phyloP scores from a whole-genome alignment of 2,797 vertebrate genomes.

The Melopsittacus undulatus region DNA sequence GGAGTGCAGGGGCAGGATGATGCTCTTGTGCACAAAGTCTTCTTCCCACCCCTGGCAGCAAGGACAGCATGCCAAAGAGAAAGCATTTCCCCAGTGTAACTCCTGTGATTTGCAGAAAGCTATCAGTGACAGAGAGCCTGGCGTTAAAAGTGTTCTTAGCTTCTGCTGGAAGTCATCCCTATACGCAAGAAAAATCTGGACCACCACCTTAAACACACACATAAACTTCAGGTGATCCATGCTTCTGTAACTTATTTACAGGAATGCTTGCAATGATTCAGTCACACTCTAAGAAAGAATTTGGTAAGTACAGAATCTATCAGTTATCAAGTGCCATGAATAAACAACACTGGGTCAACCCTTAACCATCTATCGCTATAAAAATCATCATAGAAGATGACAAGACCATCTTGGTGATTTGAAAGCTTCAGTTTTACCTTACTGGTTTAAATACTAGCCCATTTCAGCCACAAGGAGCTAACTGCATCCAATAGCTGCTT shows the following conservation, averaged over 20 bases:
- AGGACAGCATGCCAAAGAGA: conserved; percentile 4
- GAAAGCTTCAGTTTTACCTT: not conserved
- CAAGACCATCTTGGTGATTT: not conserved
- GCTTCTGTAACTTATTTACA: conserved; percentile 6
- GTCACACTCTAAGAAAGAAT: not conserved
- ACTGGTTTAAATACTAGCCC: not conserved
- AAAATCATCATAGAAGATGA: not conserved
- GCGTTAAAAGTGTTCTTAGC: conserved; percentile 13
- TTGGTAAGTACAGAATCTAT: not conserved
- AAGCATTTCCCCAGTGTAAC: conserved; percentile 34
- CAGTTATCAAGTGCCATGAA: not conserved
- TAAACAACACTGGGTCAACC: not conserved
- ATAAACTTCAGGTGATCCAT: not conserved
- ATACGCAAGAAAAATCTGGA: not conserved
- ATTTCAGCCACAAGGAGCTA: not conserved
- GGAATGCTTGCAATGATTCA: not conserved
- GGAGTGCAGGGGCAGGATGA: not conserved
- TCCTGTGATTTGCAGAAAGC: conserved; percentile 10
- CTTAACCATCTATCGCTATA: not conserved
- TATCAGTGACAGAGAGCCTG: conserved; percentile 26
- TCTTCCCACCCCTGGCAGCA: not conserved
- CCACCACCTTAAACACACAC: not conserved
- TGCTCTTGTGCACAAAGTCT: not conserved
- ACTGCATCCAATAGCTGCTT: not conserved
- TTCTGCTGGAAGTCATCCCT: conserved; percentile 10